Evolutionary conservation across 1,140 invertebrate species (phyloP), one percentile per base, ranked within the genome.

Genomic region (Chionoecetes opilio): DNA sequence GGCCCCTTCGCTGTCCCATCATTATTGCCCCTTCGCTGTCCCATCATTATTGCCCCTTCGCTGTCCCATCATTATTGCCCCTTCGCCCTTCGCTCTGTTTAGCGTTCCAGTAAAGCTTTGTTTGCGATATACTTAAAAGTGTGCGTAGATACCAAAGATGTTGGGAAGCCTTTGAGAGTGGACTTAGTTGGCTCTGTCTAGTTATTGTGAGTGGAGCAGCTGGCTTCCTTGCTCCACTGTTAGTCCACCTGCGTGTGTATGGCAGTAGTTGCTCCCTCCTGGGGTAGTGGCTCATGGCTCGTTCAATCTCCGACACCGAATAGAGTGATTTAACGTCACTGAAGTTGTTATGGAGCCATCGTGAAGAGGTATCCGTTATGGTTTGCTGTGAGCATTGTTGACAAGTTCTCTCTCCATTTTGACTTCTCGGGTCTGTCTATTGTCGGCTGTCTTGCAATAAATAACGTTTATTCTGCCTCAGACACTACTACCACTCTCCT

Each of bases 401-500:
- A 75, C 6, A 17, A 75, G 63, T 75, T n/a, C 21, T 75, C 63
- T 75, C n/a, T 75, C 63, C 63, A 75, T 75, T 11, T 17, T n/a
- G n/a, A 75, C n/a, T 21, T 75, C 21, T 75, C 41, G 5, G 63
- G 63, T 75, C 9, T 75, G 63, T 75, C 9, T 75, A 26, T 75
- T 75, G 63, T 75, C 63, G 38, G 87, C 87, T 89, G 87, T 17
- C 11, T 41, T 89, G 41, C 87, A 89, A 89, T 35, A 89, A 89
- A 26, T 21, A 41, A 89, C n/a, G 87, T 29, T 89, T 38, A 38
- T 46, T 89, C 41, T 38, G 37, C 87, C 37, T 89, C 87, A 41
- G 37, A 46, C 37, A 89, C 41, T 89, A 89, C 34, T 46, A 89
- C 37, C 87, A 89, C 37, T 46, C 41, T 89, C 37, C 87, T 41